phyloP scores from a whole-genome alignment of 2,888 invertebrate species.

The Margaritifera margaritifera region DNA sequence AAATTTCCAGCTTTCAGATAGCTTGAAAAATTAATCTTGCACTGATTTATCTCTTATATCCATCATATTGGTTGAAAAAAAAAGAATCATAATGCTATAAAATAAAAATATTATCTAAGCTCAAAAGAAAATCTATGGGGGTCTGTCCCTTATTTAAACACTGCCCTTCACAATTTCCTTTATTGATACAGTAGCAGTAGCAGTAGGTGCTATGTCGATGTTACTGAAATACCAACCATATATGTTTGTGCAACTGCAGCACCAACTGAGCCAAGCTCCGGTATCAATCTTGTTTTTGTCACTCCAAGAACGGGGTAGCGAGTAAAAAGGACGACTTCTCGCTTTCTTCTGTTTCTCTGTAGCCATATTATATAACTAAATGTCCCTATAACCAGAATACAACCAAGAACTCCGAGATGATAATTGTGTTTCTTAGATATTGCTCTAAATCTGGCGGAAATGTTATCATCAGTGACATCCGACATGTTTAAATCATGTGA shows the following conservation, averaged over 20 bases:
- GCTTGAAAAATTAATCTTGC: too few species aligned
- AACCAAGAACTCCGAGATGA: not conserved
- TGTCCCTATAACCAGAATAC: not conserved
- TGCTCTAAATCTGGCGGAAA: not conserved
- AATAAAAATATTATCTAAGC: too few species aligned
- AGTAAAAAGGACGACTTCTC: conserved; percentile 43
- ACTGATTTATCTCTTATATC: too few species aligned
- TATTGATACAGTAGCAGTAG: too few species aligned
- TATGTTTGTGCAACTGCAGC: conserved; percentile 45
- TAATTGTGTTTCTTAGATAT: too few species aligned
- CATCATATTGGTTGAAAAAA: too few species aligned
- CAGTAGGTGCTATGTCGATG: too few species aligned
- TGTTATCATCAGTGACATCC: conserved; percentile 7
- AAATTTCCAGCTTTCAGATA: too few species aligned
- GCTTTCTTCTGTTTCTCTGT: conserved; percentile 1
- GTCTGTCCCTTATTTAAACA: too few species aligned
- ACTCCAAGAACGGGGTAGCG: conserved; percentile 51
- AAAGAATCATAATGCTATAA: too few species aligned
- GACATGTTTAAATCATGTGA: conserved; percentile 35
- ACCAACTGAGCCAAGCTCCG: conserved; percentile 36
- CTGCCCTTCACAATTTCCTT: too few species aligned
- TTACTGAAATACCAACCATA: conserved; percentile 33
- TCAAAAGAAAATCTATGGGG: too few species aligned
- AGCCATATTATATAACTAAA: conserved; percentile 1
- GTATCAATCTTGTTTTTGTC: conserved; percentile 52